Evolutionary conservation across 2,888 invertebrate species (phyloP).

Genomic region (Athetis lepigone): DNA sequence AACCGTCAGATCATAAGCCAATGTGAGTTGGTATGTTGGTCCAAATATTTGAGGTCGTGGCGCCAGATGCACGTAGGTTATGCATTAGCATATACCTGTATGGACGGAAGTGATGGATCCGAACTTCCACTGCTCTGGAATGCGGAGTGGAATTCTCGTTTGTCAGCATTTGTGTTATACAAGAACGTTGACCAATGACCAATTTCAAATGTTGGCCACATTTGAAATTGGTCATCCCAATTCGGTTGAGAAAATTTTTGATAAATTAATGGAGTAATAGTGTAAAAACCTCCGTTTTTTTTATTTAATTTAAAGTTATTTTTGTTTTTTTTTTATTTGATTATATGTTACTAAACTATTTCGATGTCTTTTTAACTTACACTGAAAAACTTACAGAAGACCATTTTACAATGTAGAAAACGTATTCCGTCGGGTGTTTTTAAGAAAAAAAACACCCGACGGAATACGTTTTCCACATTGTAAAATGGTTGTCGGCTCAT

Average conservation of each 20-base stretch:
- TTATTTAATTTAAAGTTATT: background rate
- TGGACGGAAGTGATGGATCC: conserved; percentile 52
- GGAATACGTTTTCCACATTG: no score
- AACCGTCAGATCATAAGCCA: conserved; percentile 25
- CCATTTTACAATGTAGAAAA: no score
- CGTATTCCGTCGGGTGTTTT: no score
- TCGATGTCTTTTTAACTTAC: no score
- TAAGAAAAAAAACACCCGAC: no score
- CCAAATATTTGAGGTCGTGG: conserved; percentile 45
- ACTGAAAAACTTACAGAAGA: no score
- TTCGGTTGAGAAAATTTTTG: conserved; percentile 21
- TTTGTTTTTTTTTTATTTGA: no score
- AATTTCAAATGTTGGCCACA: no score
- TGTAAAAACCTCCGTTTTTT: background rate
- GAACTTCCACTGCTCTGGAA: conserved; percentile 59
- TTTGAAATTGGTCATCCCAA: conserved; percentile 29
- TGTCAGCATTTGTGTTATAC: conserved; percentile 42
- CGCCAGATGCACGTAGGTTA: conserved; percentile 51
- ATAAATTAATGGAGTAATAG: background rate
- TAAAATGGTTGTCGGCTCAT: no score
- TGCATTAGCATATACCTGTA: conserved; percentile 45
- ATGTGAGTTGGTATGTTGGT: conserved; percentile 47
- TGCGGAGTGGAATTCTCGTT: conserved; percentile 46
- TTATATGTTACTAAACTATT: background rate
- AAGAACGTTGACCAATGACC: no score